Evolutionary conservation across 2,797 vertebrate genomes (phyloP), one percentile per base, ranked within the genome.

Genomic region (Bradypodion ventrale): DNA sequence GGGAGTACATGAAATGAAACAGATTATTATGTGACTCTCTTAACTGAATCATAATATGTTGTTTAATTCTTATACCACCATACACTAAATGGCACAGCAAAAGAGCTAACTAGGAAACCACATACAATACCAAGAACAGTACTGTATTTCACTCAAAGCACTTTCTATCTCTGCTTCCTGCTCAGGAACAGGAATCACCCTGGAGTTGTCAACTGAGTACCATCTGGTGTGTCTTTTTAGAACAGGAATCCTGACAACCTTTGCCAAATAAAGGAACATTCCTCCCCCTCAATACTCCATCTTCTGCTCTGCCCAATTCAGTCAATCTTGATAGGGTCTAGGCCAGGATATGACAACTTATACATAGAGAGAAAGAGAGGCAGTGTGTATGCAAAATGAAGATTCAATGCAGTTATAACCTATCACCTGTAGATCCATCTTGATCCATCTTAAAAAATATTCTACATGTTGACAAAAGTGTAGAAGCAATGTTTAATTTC

Each of bases 191-290:
- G 4, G 2, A 92, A 87, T 5, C n/a, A 37, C 35, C 65, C 80
- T 81, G 70, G 82, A 23, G 75, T 74, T 70, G 82, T 83, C 35
- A 80, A 80, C 42, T 59, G 40, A 85, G 77, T 80, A 85, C 89
- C 92, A 63, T 69, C 78, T 75, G 88, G n/a, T n/a, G 80, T 80
- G 46, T 68, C 1, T 1, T 80, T 49, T 83, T 35, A 78, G 60
- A 88, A 83, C 32, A 88, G 89, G 90, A 89, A 75, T 0, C 77
- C 80, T 79, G 83, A 75, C 7, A 32, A 83, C 75, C 49, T 74
- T 16, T 21, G 69, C 65, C 44, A 90, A 60, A 88, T 65, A 91
- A 89, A 87, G 40, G 4, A 75, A 75, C 72, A 44, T 25, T 89
- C 75, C 46, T 59, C 88, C 80, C 75, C 66, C 52, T 52, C 27